phyloP scores from a whole-genome alignment of 1,140 invertebrate species.

The Drosophila lacertosa region DNA sequence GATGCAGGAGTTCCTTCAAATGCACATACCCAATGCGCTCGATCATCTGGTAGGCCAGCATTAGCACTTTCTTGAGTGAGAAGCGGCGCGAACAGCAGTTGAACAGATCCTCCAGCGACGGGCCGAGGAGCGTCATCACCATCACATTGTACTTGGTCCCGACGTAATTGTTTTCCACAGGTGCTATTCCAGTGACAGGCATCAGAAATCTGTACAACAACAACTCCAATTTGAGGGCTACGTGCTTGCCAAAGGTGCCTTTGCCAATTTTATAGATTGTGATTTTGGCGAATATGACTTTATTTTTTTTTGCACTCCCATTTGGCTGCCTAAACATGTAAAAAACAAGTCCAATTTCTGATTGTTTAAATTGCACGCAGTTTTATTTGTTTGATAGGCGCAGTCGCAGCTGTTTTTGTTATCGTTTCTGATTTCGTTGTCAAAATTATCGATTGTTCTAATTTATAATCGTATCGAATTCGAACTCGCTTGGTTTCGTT shows the following conservation, averaged over 20 bases:
- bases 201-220: constrained; percentile 94
- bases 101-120: constrained; percentile 97
- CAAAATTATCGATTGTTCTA: constrained; percentile 5
- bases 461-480: background rate
- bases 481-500: background rate
- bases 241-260: constrained; percentile 98
- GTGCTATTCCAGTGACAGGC: constrained; percentile 96
- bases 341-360: no score
- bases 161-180: constrained; percentile 93
- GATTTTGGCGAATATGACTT: background rate
- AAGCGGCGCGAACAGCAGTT: constrained; percentile 96
- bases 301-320: background rate
- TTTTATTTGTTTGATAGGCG: background rate
- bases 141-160: constrained; percentile 95
- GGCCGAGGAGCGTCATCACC: constrained; percentile 97
- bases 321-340: background rate
- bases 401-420: background rate
- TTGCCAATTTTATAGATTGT: constrained; percentile 83
- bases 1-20: constrained; percentile 96
- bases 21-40: constrained; percentile 96
- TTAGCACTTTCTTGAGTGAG: constrained; percentile 98
- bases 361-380: background rate
- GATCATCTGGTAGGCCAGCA: constrained; percentile 97
- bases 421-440: constrained; percentile 1
- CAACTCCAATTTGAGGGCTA: constrained; percentile 97